Conservation (phyloP, 2,797 vertebrate genomes). For the Danio aesculapii region DNA sequence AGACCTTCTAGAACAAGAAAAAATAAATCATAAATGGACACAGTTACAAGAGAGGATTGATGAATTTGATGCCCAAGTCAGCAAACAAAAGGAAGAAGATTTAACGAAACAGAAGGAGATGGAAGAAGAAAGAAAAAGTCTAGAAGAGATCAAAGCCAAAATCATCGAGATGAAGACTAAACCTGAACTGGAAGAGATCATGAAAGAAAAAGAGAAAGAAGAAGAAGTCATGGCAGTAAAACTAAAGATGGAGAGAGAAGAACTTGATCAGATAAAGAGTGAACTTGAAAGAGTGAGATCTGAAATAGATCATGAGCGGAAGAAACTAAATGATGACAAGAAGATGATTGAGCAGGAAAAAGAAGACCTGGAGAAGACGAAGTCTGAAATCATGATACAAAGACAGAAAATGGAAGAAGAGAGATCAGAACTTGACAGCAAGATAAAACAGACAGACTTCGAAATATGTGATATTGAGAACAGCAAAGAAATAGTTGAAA, state of each 20-base stretch:
- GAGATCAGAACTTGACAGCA: neutral
- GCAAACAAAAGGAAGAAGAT: slow-evolving; percentile 1
- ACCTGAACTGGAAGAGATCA: neutral
- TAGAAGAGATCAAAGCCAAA: neutral
- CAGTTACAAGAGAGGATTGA: slow-evolving; percentile 2
- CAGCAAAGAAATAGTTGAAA: neutral
- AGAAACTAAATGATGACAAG: neutral
- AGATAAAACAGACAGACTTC: neutral
- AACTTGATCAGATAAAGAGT: neutral
- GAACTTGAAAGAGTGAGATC: neutral
- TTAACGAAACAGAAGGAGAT: neutral
- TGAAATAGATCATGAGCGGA: slow-evolving; percentile 15
- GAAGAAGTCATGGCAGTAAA: no score
- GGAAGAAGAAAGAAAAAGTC: slow-evolving; percentile 15
- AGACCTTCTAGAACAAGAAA: neutral
- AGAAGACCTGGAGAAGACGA: neutral
- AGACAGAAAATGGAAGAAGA: neutral
- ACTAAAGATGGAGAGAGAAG: neutral
- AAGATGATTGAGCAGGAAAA: neutral
- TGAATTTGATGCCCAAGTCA: neutral
- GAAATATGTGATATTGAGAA: neutral
- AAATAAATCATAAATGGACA: neutral
- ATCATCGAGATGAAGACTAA: neutral
- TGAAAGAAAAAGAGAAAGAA: neutral
- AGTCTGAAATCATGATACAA: neutral